A percentile compares a stretch with the other conserved stretches of the same genome.
These are phyloP conservation scores for Zosterops hypoxanthus DNA, from an alignment of 2,113 vertebrate species.

Conservation along the genomic window DNA sequence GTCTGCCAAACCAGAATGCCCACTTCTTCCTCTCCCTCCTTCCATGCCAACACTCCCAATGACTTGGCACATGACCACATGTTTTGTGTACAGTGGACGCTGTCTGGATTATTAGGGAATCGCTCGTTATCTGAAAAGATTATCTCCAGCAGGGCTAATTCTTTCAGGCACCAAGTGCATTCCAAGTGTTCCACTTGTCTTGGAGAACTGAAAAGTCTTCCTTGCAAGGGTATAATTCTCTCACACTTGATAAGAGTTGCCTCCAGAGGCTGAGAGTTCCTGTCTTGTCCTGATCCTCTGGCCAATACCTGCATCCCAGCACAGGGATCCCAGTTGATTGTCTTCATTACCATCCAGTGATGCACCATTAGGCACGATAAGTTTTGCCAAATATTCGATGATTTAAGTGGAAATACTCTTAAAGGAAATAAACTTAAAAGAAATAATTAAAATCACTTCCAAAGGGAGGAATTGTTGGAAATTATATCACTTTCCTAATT, in stretches of 20 bases:
- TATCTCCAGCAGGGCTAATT: not conserved
- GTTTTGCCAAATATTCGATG: not conserved
- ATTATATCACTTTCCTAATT: not conserved
- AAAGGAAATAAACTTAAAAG: not conserved
- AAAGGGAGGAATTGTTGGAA: not conserved
- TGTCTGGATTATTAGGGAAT: not conserved
- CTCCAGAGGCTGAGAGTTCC: not conserved
- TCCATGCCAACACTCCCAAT: not conserved
- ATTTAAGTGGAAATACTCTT: not conserved
- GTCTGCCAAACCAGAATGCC: not conserved
- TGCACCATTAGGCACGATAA: accelerated
- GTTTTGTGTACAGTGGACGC: not conserved
- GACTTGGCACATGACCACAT: not conserved
- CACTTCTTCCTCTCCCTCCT: not conserved
- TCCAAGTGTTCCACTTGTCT: not conserved
- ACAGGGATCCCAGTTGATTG: not conserved
- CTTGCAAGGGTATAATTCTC: not conserved
- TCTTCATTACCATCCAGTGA: not conserved
- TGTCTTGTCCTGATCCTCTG: not conserved
- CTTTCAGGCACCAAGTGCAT: not conserved
- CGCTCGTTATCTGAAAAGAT: accelerated
- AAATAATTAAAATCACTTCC: not conserved
- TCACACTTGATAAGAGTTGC: not conserved
- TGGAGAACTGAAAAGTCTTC: not conserved
- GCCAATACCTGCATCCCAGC: not conserved